Base-by-base conservation (phyloP, 2,113 vertebrate genomes). In the Malurus elegans region DNA sequence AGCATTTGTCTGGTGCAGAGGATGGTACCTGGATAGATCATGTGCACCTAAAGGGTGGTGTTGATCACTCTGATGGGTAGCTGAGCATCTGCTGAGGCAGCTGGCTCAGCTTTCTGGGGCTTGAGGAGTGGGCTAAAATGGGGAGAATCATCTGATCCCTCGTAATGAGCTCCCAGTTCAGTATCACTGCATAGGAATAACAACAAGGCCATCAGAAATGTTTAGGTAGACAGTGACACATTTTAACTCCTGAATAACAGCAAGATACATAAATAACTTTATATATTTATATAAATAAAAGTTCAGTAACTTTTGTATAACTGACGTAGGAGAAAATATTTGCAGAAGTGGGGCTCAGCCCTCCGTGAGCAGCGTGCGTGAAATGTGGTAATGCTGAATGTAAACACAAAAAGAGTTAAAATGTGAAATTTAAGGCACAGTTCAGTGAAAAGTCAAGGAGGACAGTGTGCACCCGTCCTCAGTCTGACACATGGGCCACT, bases 391-490 rank as follows among this genome's bases (percentile, higher is more conserved):
- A 71, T 13, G 66, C 20, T 53, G 44, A 88, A 78, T 2, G 18
- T 67, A 90, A 93, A 78, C 90, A 90, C 20, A 62, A 54, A 69
- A 85, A 70, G 67, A 93, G 79, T 76, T 88, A 94, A 94, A 76
- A 57, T 14, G 9, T 79, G 86, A 86, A 78, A 94, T 86, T 64
- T 79, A 73, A 93, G 82, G 92, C 86, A 65, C n/a, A 71, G 82
- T 86, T 93, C 67, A 88, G 67, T 50, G 61, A 48, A 70, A 71
- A 88, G 81, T 74, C 60, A 51, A 48, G 60, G 24, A 62, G 69
- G 65, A 44, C 75, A 60, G 79, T 4, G 38, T 60, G 79, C 66
- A 45, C 91, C 21, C 38, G 1, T 34, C 31, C 25, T 28, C 42
- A 26, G 73, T 8, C 48, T 0, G 0, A 54, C 75, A 38, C 81